Percentiles rank a stretch among this genome's conserved stretches.
Conservation (phyloP, 2,888 invertebrate genomes). For the Anoplius nigerrimus region DNA sequence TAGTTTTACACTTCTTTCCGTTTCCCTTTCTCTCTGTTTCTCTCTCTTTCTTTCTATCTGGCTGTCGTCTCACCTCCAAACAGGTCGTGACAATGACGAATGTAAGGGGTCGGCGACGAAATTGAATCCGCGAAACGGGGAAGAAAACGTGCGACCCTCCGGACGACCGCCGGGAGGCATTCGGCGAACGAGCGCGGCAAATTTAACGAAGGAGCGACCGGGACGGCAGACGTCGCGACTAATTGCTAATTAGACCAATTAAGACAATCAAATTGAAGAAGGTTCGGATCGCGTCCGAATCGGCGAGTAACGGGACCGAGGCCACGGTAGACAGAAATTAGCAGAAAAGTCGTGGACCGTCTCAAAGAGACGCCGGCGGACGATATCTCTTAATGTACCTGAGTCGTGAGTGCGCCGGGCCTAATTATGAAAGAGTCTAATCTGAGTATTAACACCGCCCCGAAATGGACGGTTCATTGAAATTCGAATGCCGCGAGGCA, state of each 20-base stretch:
- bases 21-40: not conserved
- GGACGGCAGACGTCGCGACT: constrained; percentile 12
- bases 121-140: not conserved
- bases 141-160: not conserved
- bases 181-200: constrained; percentile 4
- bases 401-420: not conserved
- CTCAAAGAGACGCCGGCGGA: no score
- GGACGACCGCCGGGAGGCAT: not conserved
- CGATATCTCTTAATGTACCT: no score
- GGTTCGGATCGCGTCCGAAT: constrained; percentile 36
- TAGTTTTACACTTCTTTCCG: no score
- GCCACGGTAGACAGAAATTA: not conserved
- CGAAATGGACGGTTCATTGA: not conserved
- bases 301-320: constrained; percentile 30
- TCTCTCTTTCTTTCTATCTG: not conserved
- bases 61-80: not conserved
- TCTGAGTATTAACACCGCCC: no score
- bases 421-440: not conserved
- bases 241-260: constrained; percentile 48
- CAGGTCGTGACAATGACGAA: not conserved
- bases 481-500: not conserved
- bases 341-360: no score
- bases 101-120: not conserved
- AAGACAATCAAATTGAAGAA: constrained; percentile 40
- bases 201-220: not conserved